Base-by-base conservation (phyloP, 2,888 invertebrate genomes). In the Petrolisthes manimaculis region DNA sequence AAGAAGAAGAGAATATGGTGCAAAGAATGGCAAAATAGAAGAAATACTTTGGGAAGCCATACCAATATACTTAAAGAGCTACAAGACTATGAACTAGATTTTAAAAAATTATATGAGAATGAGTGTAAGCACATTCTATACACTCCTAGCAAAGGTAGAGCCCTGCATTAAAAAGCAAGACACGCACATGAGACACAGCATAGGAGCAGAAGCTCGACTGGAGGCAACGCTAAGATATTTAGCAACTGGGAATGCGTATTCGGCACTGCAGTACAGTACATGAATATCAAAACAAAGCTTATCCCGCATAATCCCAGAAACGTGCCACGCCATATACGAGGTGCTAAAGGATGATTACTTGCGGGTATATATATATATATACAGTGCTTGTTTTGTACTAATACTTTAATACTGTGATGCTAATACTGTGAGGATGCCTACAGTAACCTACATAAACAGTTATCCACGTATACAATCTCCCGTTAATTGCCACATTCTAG, bases 251-350 rank as follows among this genome's bases (percentile, higher is more conserved):
- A 67, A 51, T 82, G 69, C 69, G 4, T 82, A 82, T 82, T 82
- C 82, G 67, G 69, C 6, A 14, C n/a, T 82, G 69, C 82, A 69
- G 82, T 82, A 82, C 37, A 67, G 69, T 82, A 82, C 82, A 82
- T 69, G 69, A 12, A 82, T 82, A 37, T 82, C 82, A 69, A 82
- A 67, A 14, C 82, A 82, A 82, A 82, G 82, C 69, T 82, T 82
- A 69, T 82, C 82, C 82, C 37, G 82, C 37, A 82, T 82, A 82
- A 51, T 37, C 37, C 37, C 37, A 37, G 37, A 37, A 37, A 37
- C 37, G 0, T 37, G 37, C 37, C n/a, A n/a, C n/a, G n/a, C n/a
- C n/a, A n/a, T n/a, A n/a, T n/a, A n/a, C n/a, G n/a, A n/a, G n/a
- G n/a, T n/a, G n/a, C n/a, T n/a, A n/a, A n/a, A n/a, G n/a, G n/a